Conservation (phyloP, 2,113 vertebrate species). For the Lontra canadensis region DNA sequence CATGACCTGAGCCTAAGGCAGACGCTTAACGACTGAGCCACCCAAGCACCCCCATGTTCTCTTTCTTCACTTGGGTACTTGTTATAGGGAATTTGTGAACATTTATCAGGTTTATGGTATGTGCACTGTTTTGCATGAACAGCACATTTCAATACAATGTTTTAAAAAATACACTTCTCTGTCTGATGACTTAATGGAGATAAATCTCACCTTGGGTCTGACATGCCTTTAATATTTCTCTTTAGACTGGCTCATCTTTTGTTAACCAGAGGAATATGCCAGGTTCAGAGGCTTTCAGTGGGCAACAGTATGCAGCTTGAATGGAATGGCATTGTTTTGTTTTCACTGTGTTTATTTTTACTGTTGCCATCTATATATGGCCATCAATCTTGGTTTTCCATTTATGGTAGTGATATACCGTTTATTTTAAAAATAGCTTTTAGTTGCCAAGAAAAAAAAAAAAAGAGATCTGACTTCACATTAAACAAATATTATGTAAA, state of each 20-base stretch:
- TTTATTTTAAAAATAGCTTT: constrained; percentile 53
- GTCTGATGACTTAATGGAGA: constrained; percentile 16
- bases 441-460: not conserved
- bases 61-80: not conserved
- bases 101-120: not conserved
- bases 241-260: not conserved
- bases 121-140: not conserved
- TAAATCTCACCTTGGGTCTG: constrained; percentile 24
- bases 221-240: not conserved
- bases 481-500: constrained; percentile 53
- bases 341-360: constrained; percentile 59
- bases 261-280: not conserved
- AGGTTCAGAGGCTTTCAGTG: not conserved
- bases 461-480: not conserved
- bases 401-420: constrained; percentile 58
- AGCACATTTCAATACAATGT: constrained; percentile 4
- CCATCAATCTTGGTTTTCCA: constrained; percentile 38
- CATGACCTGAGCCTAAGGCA: too few relatives aligned
- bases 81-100: not conserved
- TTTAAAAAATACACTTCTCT: not conserved
- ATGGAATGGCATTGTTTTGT: constrained; percentile 13
- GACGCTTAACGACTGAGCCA: too few relatives aligned
- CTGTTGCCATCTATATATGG: constrained; percentile 53
- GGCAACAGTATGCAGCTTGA: not conserved
- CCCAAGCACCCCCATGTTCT: not conserved